Percentiles rank a stretch among this genome's conserved stretches.
Evolutionary conservation across 2,113 vertebrate species (phyloP).

Genomic region (Chroicocephalus ridibundus): DNA sequence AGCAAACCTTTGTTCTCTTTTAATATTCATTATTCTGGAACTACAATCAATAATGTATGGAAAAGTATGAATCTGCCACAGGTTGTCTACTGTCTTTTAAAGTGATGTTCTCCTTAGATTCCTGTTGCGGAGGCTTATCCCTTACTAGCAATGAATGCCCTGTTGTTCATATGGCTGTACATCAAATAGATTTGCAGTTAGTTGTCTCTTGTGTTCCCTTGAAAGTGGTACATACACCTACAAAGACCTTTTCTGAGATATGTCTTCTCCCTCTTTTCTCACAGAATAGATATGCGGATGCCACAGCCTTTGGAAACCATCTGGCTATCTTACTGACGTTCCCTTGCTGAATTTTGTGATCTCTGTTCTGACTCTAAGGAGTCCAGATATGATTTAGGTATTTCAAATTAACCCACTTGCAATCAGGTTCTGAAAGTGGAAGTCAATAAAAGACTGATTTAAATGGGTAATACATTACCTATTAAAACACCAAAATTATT

Average conservation of each 20-base stretch:
- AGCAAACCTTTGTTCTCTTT: conserved; percentile 25
- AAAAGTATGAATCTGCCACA: background rate
- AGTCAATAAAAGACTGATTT: background rate
- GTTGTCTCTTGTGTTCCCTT: background rate
- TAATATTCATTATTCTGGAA: background rate
- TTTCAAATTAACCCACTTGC: background rate
- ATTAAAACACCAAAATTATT: background rate
- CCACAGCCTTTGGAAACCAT: background rate
- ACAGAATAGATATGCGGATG: background rate
- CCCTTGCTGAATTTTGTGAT: background rate
- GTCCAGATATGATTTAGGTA: background rate
- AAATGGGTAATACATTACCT: background rate
- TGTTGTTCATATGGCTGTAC: background rate
- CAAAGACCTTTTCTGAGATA: background rate
- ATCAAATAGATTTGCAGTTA: background rate
- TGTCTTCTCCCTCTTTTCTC: background rate
- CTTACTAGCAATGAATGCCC: background rate
- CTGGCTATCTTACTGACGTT: background rate
- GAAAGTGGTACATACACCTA: background rate
- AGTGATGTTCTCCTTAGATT: background rate
- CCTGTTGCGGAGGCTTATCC: background rate
- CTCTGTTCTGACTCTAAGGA: background rate
- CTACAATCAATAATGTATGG: background rate
- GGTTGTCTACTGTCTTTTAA: background rate
- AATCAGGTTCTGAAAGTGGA: background rate